Percentiles rank a stretch among this genome's conserved stretches.
These are phyloP conservation scores for Balearica regulorum DNA, from an alignment of 2,797 vertebrate species.

Conservation along the genomic window DNA sequence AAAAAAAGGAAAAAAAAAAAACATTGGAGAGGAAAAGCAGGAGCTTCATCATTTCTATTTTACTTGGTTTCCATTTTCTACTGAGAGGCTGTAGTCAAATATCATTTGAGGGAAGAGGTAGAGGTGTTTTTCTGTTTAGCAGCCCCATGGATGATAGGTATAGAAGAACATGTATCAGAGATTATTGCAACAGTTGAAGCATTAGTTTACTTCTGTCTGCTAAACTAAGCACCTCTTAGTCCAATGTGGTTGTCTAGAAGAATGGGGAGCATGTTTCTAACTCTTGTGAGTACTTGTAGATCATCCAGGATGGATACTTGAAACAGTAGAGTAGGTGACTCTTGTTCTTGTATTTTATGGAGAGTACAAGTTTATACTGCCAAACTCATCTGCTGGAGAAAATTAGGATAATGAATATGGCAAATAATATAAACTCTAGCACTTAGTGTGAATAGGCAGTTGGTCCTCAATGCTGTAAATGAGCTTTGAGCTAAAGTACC, in stretches of 20 bases:
- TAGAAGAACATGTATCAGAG: neutral
- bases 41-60: neutral
- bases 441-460: neutral
- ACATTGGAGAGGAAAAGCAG: neutral
- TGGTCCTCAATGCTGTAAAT: neutral
- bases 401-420: neutral
- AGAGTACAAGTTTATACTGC: neutral
- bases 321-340: neutral
- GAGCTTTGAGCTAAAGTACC: neutral
- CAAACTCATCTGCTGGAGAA: neutral
- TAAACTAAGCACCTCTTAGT: neutral
- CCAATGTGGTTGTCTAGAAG: neutral
- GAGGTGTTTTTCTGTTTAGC: neutral
- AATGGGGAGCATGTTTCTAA: neutral
- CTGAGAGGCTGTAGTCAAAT: neutral
- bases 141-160: neutral
- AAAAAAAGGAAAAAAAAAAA: neutral
- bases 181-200: neutral
- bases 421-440: neutral
- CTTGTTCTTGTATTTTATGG: neutral
- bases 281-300: neutral
- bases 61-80: neutral
- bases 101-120: neutral
- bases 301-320: neutral
- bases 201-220: neutral